Conservation (phyloP, 2,113 vertebrate species). For the Channa argus region DNA sequence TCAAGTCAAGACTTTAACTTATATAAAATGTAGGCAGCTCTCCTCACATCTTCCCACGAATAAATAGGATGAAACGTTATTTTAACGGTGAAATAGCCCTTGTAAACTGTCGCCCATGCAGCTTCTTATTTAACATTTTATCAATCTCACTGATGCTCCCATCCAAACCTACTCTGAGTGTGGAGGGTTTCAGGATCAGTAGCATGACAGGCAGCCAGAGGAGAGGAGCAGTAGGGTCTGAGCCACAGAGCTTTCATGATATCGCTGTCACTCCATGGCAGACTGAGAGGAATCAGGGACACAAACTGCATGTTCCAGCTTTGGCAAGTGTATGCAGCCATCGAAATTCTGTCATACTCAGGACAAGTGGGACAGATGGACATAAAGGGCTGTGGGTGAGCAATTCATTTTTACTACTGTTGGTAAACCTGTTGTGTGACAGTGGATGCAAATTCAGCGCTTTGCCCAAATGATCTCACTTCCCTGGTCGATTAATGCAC, state of each 20-base stretch:
- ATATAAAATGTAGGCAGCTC: too few relatives aligned
- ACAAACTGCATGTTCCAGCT: conserved; percentile 16
- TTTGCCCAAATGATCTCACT: background rate
- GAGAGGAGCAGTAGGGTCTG: conserved; percentile 15
- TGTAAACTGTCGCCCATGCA: background rate
- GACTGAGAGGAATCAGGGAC: conserved; percentile 1
- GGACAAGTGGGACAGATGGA: conserved; percentile 16
- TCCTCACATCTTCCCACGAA: too few relatives aligned
- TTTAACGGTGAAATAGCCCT: too few relatives aligned
- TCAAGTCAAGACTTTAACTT: too few relatives aligned
- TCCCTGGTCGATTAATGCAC: background rate
- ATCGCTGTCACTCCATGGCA: conserved; percentile 37
- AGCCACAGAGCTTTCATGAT: conserved; percentile 13
- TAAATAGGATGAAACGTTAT: too few relatives aligned
- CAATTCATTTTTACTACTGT: background rate
- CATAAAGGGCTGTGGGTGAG: conserved; percentile 11
- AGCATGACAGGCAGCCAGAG: conserved; percentile 34
- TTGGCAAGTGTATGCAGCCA: background rate
- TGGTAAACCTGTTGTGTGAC: conserved; percentile 6
- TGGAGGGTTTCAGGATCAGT: conserved; percentile 10
- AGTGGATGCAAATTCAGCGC: background rate
- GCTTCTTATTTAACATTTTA: conserved; percentile 7
- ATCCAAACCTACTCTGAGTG: background rate
- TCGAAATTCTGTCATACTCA: conserved; percentile 20
- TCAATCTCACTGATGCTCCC: background rate